Evolutionary conservation across 2,888 invertebrate species (phyloP), one percentile per base, ranked within the genome.

Genomic region (Spatulosminthurus flaviceps): DNA sequence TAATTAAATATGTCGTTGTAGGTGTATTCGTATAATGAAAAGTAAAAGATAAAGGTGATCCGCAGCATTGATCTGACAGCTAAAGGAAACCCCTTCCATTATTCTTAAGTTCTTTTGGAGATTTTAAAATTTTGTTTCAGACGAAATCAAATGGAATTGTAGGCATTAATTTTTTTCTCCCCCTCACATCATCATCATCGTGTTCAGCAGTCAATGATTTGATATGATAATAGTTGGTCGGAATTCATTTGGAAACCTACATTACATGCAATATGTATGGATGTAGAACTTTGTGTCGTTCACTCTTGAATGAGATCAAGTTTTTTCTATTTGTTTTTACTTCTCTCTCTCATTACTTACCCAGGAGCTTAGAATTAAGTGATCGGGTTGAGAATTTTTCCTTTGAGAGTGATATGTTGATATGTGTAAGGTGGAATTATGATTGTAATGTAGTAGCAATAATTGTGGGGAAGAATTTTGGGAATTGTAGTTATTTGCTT

Each of bases 11-110:
- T 72, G 79, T 80, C 77, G 73, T 77, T 79, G 74, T 79, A 64
- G 1, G 75, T 74, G 84, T 83, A 84, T 83, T 80, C 51, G 79
- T 77, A 83, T 84, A 84, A 84, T 84, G 78, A 81, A 80, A 80
- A 82, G 80, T 82, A 82, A 84, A 83, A 83, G 83, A 81, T 80
- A 51, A 51, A 51, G 79, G 77, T 77, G 82, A 82, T 81, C 79
- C 24, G 64, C 34, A 64, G 22, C 61, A 19, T 34, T 74, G 74
- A 72, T 61, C 29, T 75, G 64, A 64, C 41, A 64, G 61, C 22
- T 28, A 24, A n/a, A 64, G 16, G 75, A 75, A 75, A 75, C n/a
- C 66, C 41, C 60, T 42, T 75, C 75, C 75, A 75, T 64, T 75
- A 34, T 41, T 4, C 51, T 51, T 4, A 51, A 51, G 51, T 51